phyloP scores from a whole-genome alignment of 2,113 vertebrate species.

The Emydocephalus ijimae region DNA sequence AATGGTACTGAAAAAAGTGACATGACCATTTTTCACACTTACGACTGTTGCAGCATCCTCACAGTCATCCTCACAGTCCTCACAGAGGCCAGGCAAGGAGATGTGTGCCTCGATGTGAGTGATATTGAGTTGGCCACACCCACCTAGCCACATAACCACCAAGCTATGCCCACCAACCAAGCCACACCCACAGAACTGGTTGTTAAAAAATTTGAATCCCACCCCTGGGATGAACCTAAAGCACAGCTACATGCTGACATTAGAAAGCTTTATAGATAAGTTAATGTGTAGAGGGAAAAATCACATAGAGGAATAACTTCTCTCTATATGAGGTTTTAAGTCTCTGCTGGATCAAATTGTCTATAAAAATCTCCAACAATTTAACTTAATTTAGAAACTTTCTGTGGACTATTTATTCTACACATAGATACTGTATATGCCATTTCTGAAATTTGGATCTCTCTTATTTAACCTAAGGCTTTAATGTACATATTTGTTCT shows the following conservation, averaged over 20 bases:
- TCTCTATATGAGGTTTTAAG: neutral
- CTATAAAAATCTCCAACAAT: neutral
- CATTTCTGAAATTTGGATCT: neutral
- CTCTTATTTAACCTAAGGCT: neutral
- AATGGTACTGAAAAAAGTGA: too few species aligned
- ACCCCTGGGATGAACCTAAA: neutral
- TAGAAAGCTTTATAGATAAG: neutral
- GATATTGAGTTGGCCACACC: too few species aligned
- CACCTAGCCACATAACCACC: too few species aligned
- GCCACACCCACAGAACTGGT: too few species aligned
- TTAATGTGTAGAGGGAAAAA: neutral
- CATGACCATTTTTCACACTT: too few species aligned
- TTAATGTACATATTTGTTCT: neutral
- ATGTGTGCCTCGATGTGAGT: too few species aligned
- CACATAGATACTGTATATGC: neutral
- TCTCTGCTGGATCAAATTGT: accelerated
- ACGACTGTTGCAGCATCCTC: too few species aligned
- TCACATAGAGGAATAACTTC: neutral
- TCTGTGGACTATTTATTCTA: neutral
- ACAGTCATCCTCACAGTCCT: too few species aligned
- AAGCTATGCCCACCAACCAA: too few species aligned
- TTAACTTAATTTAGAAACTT: neutral
- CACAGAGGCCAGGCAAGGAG: too few species aligned
- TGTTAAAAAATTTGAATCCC: too few species aligned
- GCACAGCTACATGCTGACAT: neutral